Conservation (phyloP, 2,113 vertebrate species). For the Pelusios castaneus region DNA sequence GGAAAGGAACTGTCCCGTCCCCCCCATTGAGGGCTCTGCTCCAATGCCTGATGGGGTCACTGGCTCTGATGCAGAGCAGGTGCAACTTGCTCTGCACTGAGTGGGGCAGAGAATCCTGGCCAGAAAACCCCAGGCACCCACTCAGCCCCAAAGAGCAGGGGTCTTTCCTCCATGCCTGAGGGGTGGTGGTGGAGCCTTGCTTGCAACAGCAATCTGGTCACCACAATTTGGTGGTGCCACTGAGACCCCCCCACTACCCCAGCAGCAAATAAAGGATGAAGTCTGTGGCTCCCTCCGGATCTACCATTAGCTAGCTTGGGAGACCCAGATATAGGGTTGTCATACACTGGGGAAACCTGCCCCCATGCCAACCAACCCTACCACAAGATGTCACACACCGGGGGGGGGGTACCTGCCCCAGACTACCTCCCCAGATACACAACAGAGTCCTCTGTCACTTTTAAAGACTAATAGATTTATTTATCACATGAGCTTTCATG, state of each 20-base stretch:
- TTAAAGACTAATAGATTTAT: too few species aligned
- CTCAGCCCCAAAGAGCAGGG: background rate
- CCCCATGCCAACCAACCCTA: too few species aligned
- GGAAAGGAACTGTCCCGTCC: background rate
- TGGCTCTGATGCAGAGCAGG: background rate
- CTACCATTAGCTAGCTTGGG: background rate
- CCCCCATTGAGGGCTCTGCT: background rate
- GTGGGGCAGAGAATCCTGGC: too few species aligned
- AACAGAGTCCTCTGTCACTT: too few species aligned
- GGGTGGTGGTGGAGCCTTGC: too few species aligned
- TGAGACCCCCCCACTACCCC: background rate
- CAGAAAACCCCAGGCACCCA: background rate
- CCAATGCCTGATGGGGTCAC: background rate
- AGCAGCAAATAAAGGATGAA: background rate
- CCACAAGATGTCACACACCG: too few species aligned
- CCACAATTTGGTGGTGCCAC: too few species aligned
- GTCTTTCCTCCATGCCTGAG: background rate
- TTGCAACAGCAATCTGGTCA: background rate
- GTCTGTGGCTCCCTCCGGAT: background rate
- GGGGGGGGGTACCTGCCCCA: background rate
- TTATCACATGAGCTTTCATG: too few species aligned
- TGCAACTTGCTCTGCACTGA: too few species aligned
- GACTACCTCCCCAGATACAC: too few species aligned
- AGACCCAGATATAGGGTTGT: too few species aligned
- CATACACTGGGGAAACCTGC: background rate